Conservation (phyloP, 1,140 invertebrate genomes). For the Lerema accius region DNA sequence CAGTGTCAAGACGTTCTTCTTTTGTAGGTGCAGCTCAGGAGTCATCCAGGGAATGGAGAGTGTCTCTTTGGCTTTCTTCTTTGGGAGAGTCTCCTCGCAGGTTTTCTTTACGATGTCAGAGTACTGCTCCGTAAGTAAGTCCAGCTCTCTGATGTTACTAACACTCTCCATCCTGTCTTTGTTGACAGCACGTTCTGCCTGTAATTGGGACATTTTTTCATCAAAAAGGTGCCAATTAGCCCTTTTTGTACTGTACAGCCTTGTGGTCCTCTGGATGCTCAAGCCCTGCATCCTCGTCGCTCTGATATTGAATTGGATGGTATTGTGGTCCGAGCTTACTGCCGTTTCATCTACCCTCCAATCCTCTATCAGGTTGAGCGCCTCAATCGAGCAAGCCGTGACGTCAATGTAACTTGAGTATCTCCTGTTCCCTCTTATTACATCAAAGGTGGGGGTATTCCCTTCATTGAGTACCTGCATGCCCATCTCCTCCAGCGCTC, state of each 20-base stretch:
- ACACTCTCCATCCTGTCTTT: no score
- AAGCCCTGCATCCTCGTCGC: neutral
- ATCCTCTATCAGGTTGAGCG: neutral
- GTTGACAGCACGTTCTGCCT: no score
- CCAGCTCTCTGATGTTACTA: no score
- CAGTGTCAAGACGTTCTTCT: conserved; percentile 6
- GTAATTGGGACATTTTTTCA: no score
- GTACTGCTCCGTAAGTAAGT: no score
- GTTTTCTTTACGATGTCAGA: no score
- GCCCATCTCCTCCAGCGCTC: neutral
- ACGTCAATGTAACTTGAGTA: neutral
- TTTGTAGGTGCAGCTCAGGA: neutral
- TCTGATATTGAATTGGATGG: neutral
- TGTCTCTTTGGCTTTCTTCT: neutral
- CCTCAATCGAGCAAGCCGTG: neutral
- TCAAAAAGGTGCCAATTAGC: no score
- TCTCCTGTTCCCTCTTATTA: neutral
- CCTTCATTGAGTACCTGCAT: neutral
- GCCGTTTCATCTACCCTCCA: neutral
- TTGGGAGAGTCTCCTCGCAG: neutral
- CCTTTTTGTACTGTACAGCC: no score
- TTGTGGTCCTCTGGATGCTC: neutral
- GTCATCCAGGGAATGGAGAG: neutral
- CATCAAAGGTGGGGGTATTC: neutral
- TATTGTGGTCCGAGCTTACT: neutral